Evolutionary conservation across 1,140 invertebrate genomes (phyloP).

Genomic region (Eriosoma lanigerum): DNA sequence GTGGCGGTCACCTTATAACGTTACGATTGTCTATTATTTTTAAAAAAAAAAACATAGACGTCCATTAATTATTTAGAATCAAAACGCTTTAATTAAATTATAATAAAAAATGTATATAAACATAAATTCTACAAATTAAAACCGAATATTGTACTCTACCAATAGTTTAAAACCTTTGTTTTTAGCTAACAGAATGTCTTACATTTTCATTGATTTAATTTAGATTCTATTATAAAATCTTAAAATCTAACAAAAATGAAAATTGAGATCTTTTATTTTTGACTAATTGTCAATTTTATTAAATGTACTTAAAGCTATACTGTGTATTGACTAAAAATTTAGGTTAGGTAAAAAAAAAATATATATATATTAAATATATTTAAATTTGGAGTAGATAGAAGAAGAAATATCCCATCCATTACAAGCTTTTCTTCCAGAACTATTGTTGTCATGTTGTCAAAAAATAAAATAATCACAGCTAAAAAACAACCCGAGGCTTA

Average conservation of each 20-base stretch:
- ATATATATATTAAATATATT: no score
- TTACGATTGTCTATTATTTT: slow-evolving; percentile 50
- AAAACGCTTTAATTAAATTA: slow-evolving; percentile 48
- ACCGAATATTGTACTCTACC: slow-evolving; percentile 28
- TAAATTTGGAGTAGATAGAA: slow-evolving; percentile 25
- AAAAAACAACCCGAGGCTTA: slow-evolving; percentile 50
- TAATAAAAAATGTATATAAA: slow-evolving; percentile 32
- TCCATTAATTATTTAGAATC: slow-evolving; percentile 50
- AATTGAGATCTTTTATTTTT: slow-evolving; percentile 50
- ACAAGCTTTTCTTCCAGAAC: slow-evolving; percentile 25
- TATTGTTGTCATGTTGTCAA: slow-evolving; percentile 38
- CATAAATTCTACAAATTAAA: slow-evolving; percentile 61
- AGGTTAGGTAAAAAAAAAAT: slow-evolving; percentile 24
- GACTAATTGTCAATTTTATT: slow-evolving; percentile 46
- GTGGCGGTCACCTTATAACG: slow-evolving; percentile 20
- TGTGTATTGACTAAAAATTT: slow-evolving; percentile 41
- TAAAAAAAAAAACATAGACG: slow-evolving; percentile 40
- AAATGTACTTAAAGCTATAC: slow-evolving; percentile 41
- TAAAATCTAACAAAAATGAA: slow-evolving; percentile 45
- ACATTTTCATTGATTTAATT: slow-evolving; percentile 30
- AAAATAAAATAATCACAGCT: slow-evolving; percentile 50
- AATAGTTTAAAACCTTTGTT: slow-evolving; percentile 25
- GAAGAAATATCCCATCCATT: slow-evolving; percentile 4
- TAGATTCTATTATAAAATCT: slow-evolving; percentile 50
- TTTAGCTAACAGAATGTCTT: slow-evolving; percentile 41